These are phyloP conservation scores for Papio anubis DNA, from an alignment of 2,113 vertebrate species.

Conservation along the genomic window DNA sequence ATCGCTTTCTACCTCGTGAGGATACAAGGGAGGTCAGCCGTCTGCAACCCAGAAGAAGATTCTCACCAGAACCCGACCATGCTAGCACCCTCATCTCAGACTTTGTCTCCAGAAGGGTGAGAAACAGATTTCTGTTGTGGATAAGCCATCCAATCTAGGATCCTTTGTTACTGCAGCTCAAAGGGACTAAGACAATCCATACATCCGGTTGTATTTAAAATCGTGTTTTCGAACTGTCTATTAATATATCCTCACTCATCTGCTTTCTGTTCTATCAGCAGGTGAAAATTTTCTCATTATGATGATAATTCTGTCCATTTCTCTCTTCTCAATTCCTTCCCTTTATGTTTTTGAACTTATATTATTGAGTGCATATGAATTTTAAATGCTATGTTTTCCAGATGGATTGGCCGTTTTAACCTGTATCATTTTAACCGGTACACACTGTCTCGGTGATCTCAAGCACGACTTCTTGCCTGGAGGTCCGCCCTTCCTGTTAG, in stretches of 20 bases:
- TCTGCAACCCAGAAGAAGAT: not conserved
- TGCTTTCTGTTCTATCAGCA: not conserved
- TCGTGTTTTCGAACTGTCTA: not conserved
- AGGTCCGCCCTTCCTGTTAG: too few species aligned
- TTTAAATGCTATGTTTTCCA: not conserved
- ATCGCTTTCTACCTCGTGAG: accelerated
- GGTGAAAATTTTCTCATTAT: not conserved
- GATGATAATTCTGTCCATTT: not conserved
- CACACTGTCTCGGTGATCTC: accelerated
- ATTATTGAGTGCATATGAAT: not conserved
- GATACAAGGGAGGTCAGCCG: accelerated
- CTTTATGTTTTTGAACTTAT: not conserved
- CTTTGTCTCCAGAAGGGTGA: not conserved
- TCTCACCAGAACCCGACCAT: not conserved
- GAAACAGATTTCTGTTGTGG: not conserved
- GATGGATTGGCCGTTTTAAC: too few species aligned
- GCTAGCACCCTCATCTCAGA: not conserved
- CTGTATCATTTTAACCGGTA: not conserved
- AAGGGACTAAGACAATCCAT: not conserved
- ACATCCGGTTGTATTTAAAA: not conserved
- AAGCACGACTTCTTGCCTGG: not conserved
- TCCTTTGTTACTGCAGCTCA: too few species aligned
- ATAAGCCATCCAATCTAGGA: not conserved
- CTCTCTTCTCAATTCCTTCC: not conserved
- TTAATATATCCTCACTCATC: not conserved